Evolutionary conservation across 2,797 vertebrate genomes (phyloP), one percentile per base, ranked within the genome.

Genomic region (Champsocephalus gunnari): DNA sequence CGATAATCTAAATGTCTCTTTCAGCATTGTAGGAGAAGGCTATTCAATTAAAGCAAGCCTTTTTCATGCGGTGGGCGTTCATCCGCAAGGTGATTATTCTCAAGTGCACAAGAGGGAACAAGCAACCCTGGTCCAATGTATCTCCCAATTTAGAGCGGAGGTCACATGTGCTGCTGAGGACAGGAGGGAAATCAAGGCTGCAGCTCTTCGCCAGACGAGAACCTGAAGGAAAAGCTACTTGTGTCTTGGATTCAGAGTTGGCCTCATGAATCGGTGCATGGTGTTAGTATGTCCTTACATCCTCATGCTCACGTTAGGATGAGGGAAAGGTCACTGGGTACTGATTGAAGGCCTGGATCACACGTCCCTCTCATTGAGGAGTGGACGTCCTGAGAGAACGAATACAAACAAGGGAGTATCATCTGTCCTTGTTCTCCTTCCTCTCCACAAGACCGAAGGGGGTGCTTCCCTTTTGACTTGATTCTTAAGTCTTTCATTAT

Each of bases 1-100:
- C 84, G 83, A 73, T 73, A 70, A 88, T 63, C 70, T 57, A 28
- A 77, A 75, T 70, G 65, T 66, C 62, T 50, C 53, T 58, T 34
- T 79, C 71, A 81, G 84, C 61, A 54, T 72, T 51, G 69, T 9
- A 64, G 75, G 66, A 78, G 72, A 21, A 50, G 43, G 54, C 57
- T 69, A 86, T 88, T 76, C 70, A 82, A 90, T 87, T 66, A 83
- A 82, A 84, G 55, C 53, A n/a, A 50, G 54, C 32, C 47, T 76
- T 49, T 66, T 64, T 56, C 13, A 63, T 67, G 62, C 7, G n/a
- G 60, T 65, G 73, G 72, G 57, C 3, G 57, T 81, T 34, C 10
- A 17, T 72, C 55, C 47, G 60, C 0, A 41, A 67, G 56, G 17
- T 38, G 41, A n/a, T 54, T 69, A 44, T 41, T 64, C 63, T 16